phyloP scores from a whole-genome alignment of 2,888 invertebrate species.

The Morpho helenor region DNA sequence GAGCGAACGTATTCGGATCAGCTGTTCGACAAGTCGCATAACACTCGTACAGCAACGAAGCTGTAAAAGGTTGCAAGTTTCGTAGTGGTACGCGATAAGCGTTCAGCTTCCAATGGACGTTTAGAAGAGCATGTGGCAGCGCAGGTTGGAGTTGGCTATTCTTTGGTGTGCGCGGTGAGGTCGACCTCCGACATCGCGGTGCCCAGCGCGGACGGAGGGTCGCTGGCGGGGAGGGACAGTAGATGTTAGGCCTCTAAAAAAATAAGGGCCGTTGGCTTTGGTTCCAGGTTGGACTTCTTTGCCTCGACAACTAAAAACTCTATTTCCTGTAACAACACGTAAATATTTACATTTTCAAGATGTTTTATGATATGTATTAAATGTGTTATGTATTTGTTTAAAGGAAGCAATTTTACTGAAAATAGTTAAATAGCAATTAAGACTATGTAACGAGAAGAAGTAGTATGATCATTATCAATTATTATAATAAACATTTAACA shows the following conservation, averaged over 20 bases:
- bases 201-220: slow-evolving; percentile 84
- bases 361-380: too few relatives aligned
- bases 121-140: slow-evolving; percentile 79
- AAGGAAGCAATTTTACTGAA: too few relatives aligned
- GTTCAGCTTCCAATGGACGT: slow-evolving; percentile 30
- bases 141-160: slow-evolving; percentile 80
- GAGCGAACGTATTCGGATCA: slow-evolving; percentile 39
- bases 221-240: slow-evolving; percentile 92
- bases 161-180: slow-evolving; percentile 80
- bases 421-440: too few relatives aligned
- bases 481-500: too few relatives aligned
- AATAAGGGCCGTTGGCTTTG: slow-evolving; percentile 93
- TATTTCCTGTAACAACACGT: slow-evolving; percentile 82
- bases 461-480: neutral
- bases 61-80: slow-evolving; percentile 8
- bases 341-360: neutral
- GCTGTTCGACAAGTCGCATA: slow-evolving; percentile 16
- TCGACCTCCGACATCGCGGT: slow-evolving; percentile 80
- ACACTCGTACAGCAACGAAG: slow-evolving; percentile 1
- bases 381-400: too few relatives aligned
- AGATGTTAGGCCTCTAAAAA: slow-evolving; percentile 96
- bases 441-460: neutral
- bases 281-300: slow-evolving; percentile 94
- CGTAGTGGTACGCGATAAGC: slow-evolving; percentile 15
- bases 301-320: slow-evolving; percentile 96